Evolutionary conservation across 2,113 vertebrate genomes (phyloP).

Genomic region (Meles meles): DNA sequence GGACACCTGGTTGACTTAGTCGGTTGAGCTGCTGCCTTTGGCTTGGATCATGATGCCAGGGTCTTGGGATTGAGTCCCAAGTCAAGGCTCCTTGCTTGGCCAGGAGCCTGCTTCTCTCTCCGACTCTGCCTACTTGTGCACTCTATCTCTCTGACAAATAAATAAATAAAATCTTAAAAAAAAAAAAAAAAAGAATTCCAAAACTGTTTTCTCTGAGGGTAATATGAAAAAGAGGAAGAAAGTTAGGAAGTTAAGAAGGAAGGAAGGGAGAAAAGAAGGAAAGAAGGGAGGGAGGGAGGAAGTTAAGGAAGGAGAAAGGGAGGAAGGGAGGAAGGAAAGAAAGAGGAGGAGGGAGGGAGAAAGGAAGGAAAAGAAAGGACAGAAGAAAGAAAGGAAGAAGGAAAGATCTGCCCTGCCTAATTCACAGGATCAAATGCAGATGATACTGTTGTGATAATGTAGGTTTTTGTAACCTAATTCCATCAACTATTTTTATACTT

Average conservation of each 20-base stretch:
- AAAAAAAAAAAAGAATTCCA: neutral
- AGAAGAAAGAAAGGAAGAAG: neutral
- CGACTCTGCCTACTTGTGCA: no score
- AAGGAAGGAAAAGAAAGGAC: fast-evolving
- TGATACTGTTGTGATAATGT: neutral
- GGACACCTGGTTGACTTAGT: no score
- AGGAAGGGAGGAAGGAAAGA: no score
- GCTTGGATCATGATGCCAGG: no score
- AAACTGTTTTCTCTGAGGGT: neutral
- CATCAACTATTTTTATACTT: neutral
- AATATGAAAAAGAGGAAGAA: neutral
- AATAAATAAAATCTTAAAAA: no score
- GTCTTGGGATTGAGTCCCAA: no score
- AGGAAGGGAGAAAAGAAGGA: no score
- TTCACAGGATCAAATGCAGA: neutral
- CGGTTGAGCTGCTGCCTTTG: no score
- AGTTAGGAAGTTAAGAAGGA: neutral
- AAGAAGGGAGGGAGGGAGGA: no score
- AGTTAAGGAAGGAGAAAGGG: neutral
- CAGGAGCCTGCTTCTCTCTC: no score
- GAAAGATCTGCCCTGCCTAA: neutral
- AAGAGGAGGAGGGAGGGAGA: fast-evolving
- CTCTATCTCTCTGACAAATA: no score
- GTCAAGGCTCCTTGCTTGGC: no score
- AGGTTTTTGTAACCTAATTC: neutral